Evolutionary conservation across 2,888 invertebrate genomes (phyloP).

Genomic region (Selenia dentaria): DNA sequence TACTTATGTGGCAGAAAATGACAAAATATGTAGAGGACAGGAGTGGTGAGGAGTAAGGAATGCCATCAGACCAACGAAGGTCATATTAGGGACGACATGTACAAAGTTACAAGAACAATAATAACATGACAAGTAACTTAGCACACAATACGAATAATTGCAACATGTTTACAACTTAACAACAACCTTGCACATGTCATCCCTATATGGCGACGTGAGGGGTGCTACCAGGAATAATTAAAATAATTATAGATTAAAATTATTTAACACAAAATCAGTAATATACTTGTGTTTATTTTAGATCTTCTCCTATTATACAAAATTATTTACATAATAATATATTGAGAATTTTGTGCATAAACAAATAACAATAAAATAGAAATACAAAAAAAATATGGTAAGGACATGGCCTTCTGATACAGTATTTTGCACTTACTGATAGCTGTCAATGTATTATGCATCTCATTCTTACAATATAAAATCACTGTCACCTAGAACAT

Average conservation of each 20-base stretch:
- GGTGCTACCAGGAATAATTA: slow-evolving; percentile 86
- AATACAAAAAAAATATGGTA: slow-evolving; percentile 81
- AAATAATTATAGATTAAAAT: slow-evolving; percentile 71
- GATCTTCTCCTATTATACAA: slow-evolving; percentile 84
- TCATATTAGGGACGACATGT: slow-evolving; percentile 76
- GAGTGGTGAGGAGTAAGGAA: slow-evolving; percentile 55
- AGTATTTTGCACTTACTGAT: slow-evolving; percentile 76
- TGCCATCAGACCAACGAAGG: slow-evolving; percentile 62
- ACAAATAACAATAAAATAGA: slow-evolving; percentile 85
- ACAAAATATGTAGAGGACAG: slow-evolving; percentile 39
- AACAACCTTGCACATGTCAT: slow-evolving; percentile 75
- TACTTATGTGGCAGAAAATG: not conserved
- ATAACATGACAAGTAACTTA: slow-evolving; percentile 3
- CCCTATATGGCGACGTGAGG: slow-evolving; percentile 83
- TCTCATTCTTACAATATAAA: slow-evolving; percentile 80
- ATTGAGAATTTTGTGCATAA: slow-evolving; percentile 85
- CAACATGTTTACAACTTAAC: slow-evolving; percentile 16
- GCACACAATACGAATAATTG: slow-evolving; percentile 11
- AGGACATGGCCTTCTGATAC: slow-evolving; percentile 79
- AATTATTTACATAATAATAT: slow-evolving; percentile 85
- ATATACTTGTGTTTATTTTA: slow-evolving; percentile 86
- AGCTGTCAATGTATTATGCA: slow-evolving; percentile 82
- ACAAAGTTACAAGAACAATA: slow-evolving; percentile 43
- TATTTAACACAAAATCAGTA: slow-evolving; percentile 82
- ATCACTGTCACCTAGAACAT: slow-evolving; percentile 83